A percentile compares a stretch with the other conserved stretches of the same genome.
phyloP scores from a whole-genome alignment of 2,888 invertebrate genomes.

The Zaprionus obscuricornis region DNA sequence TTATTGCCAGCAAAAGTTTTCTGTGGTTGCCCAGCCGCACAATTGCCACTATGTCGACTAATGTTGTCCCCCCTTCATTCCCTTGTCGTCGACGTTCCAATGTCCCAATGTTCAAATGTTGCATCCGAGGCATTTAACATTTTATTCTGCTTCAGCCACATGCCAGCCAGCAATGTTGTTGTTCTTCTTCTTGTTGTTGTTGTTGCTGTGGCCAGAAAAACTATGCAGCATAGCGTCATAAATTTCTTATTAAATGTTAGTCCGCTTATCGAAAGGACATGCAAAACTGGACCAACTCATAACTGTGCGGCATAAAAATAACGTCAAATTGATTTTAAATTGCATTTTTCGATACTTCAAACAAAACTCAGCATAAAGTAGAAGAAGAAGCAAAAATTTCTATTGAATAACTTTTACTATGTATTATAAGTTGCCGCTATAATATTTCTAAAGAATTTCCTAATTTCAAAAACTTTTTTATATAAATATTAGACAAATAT shows the following conservation, averaged over 20 bases:
- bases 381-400: background rate
- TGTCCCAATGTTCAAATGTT: too few species aligned
- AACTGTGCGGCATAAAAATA: conserved; percentile 26
- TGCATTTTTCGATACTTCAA: conserved; percentile 36
- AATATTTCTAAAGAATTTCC: too few species aligned
- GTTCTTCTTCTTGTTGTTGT: too few species aligned
- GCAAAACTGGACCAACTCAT: conserved; percentile 43
- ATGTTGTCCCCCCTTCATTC: conserved; percentile 48
- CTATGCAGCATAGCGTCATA: conserved; percentile 64
- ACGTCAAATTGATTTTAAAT: conserved; percentile 77
- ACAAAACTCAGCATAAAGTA: too few species aligned
- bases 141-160: conserved; percentile 46
- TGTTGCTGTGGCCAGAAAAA: conserved; percentile 62
- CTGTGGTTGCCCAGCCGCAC: conserved; percentile 67
- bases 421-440: too few species aligned
- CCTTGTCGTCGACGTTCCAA: background rate
- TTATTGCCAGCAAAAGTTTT: conserved; percentile 71
- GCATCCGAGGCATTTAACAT: conserved; percentile 54
- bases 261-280: conserved; percentile 62
- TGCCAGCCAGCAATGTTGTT: conserved; percentile 37
- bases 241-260: conserved; percentile 62
- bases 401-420: too few species aligned
- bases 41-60: conserved; percentile 72
- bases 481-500: too few species aligned
- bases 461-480: too few species aligned